These are phyloP conservation scores for Arbacia lixula DNA, from an alignment of 53 echinoderm and acorn worm species.

Conservation along the genomic window DNA sequence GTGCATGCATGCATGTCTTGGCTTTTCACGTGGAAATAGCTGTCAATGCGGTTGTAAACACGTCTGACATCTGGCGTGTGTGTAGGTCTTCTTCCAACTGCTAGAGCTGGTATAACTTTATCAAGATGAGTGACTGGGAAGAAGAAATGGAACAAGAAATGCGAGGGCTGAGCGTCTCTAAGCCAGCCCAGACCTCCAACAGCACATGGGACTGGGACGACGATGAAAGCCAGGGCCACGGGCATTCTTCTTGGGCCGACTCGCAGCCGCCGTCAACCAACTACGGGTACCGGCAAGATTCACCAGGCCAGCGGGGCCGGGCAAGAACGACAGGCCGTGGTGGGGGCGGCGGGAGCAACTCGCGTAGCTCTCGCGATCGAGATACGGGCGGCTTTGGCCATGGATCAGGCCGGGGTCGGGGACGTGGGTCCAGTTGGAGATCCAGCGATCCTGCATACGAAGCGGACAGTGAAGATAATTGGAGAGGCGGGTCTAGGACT, in stretches of 20 bases:
- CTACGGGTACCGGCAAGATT: background rate
- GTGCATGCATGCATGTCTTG: too few relatives aligned
- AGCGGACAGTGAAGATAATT: background rate
- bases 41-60: too few relatives aligned
- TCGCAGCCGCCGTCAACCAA: background rate
- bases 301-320: background rate
- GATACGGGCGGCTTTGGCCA: background rate
- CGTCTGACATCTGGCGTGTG: too few relatives aligned
- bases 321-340: slow-evolving; percentile 6
- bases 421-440: background rate
- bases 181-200: background rate
- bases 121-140: slow-evolving; percentile 41
- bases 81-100: too few relatives aligned
- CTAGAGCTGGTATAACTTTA: too few relatives aligned
- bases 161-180: background rate
- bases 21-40: too few relatives aligned
- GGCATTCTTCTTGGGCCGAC: background rate
- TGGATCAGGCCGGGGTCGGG: background rate
- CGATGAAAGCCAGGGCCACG: too few relatives aligned
- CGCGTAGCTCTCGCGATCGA: background rate
- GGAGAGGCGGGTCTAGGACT: slow-evolving; percentile 30
- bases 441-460: background rate
- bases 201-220: background rate
- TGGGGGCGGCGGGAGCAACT: slow-evolving; percentile 2
- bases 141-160: slow-evolving; percentile 33